Evolutionary conservation across 1,140 invertebrate species (phyloP).

Genomic region (Drosophila insularis): DNA sequence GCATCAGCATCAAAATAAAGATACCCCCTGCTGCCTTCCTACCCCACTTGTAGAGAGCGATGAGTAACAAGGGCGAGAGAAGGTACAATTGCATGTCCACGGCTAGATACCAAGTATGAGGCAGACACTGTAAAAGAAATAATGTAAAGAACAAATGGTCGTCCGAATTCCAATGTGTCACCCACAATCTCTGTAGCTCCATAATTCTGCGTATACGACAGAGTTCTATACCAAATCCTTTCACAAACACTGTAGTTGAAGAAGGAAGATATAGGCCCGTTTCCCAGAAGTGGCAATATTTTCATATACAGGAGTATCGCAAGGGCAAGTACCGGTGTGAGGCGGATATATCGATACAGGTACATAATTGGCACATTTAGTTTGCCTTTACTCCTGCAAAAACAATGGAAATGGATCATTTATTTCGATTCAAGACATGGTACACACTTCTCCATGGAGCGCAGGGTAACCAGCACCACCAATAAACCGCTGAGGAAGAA

Average conservation of each 20-base stretch:
- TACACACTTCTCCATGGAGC: constrained; percentile 51
- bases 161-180: neutral
- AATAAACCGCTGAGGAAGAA: constrained; percentile 61
- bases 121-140: constrained; percentile 88
- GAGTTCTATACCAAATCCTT: constrained; percentile 38
- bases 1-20: constrained; percentile 47
- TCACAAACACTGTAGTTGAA: constrained; percentile 40
- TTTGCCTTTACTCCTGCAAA: constrained; percentile 43
- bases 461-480: constrained; percentile 42
- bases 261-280: constrained; percentile 23
- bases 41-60: constrained; percentile 86
- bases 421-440: too few relatives aligned
- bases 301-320: constrained; percentile 38
- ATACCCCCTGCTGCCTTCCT: constrained; percentile 43
- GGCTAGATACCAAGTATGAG: constrained; percentile 93
- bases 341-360: constrained; percentile 57
- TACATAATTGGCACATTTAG: constrained; percentile 64
- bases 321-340: constrained; percentile 53
- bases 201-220: constrained; percentile 67
- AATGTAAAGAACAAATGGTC: neutral
- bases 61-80: constrained; percentile 88
- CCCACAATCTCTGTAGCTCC: constrained; percentile 21
- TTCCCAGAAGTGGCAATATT: constrained; percentile 26
- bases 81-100: constrained; percentile 93
- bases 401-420: neutral